Evolutionary conservation across 2,888 invertebrate species (phyloP), one percentile per base, ranked within the genome.

Genomic region (Drosophila yooni): DNA sequence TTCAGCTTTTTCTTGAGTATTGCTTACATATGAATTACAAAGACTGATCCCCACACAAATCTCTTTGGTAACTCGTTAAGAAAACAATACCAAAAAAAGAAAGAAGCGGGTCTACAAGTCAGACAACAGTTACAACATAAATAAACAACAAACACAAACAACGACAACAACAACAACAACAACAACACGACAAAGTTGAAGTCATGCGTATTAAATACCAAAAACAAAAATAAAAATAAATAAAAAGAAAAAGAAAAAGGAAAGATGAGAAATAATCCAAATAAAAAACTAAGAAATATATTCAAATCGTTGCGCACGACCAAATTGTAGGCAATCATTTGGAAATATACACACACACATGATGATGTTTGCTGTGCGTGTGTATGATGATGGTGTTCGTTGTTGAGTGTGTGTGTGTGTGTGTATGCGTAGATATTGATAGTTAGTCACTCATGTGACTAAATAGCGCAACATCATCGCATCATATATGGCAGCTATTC

Each of bases 131-230:
- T 85, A 83, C 88, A 76, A 78, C 77, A 85, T 68, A 86, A 71
- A 80, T 68, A 69, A 73, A 78, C 70, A 81, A 72, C 62, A 33
- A 31, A 18, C 67, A 70, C 70, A 29, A 53, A 74, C 75, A 74
- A 66, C 21, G 21, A 21, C 21, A 21, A 1, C 68, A 70, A 70
- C 52, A 53, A 78, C 76, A n/a, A n/a, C n/a, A 81, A 64, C 61
- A 57, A 40, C 40, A 31, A 70, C 58, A 61, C 58, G 27, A 52
- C 61, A 54, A 50, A 74, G 34, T 59, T 82, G 70, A 88, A 88
- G 80, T 88, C 88, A 85, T 86, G 86, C 85, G 85, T 88, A 85
- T 88, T 88, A 88, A 85, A 88, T 81, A 74, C 74, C 59, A 65
- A 81, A 62, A 63, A 63, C 21, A 21, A 66, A 74, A 43, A 60